Evolutionary conservation across 2,797 vertebrate genomes (phyloP).

Genomic region (Harpagifer antarcticus): DNA sequence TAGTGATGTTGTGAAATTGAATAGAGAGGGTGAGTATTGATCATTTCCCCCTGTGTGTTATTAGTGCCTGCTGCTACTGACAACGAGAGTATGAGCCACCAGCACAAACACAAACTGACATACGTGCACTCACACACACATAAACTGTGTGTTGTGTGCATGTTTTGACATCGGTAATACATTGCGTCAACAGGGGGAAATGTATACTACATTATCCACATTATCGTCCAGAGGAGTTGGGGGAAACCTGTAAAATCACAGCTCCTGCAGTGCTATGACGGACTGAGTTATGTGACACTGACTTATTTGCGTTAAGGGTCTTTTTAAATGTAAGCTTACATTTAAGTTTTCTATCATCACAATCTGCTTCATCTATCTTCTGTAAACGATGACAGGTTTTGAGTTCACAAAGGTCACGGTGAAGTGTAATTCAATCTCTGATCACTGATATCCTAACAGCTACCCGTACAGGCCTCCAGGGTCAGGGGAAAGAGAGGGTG

Average conservation of each 20-base stretch:
- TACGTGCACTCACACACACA: slow-evolving; percentile 1
- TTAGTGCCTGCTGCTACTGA: slow-evolving; percentile 77
- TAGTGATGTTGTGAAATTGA: slow-evolving; percentile 81
- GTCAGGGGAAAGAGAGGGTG: slow-evolving; percentile 64
- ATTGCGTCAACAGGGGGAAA: slow-evolving; percentile 31
- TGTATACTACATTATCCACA: slow-evolving; percentile 37
- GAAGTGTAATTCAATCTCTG: slow-evolving; percentile 67
- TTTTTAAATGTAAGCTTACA: slow-evolving; percentile 46
- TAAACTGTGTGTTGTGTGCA: slow-evolving; percentile 51
- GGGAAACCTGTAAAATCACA: slow-evolving; percentile 50
- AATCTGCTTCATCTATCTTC: slow-evolving; percentile 64
- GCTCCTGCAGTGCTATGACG: slow-evolving; percentile 47
- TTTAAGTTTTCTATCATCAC: slow-evolving; percentile 40
- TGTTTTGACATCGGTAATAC: slow-evolving; percentile 50
- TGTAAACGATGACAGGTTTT: slow-evolving; percentile 49
- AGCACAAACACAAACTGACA: slow-evolving; percentile 55
- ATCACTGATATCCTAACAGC: slow-evolving; percentile 79
- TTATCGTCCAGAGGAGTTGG: slow-evolving; percentile 30
- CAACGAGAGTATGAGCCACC: slow-evolving; percentile 68
- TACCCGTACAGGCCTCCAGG: slow-evolving; percentile 69
- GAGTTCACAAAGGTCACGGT: slow-evolving; percentile 57
- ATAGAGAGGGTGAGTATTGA: slow-evolving; percentile 81
- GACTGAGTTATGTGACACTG: slow-evolving; percentile 41
- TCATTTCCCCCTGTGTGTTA: slow-evolving; percentile 82
- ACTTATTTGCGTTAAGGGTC: slow-evolving; percentile 54